Percentiles rank a stretch among this genome's conserved stretches.
Evolutionary conservation across 2,797 vertebrate species (phyloP).

Genomic region (Eospalax fontanierii): DNA sequence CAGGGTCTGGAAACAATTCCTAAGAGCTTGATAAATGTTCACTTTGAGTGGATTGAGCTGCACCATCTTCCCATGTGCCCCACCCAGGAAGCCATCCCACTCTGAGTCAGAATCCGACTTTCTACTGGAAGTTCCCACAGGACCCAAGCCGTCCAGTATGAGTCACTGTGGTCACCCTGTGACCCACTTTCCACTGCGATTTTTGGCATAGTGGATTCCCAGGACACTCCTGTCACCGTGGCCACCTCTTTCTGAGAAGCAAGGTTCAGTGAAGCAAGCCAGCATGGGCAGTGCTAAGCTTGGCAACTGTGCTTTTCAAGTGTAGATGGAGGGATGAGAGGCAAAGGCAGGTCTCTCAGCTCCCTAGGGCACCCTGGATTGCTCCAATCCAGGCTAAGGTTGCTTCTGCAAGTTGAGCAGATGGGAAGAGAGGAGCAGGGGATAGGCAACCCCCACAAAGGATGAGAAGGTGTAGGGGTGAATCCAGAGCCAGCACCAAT

Average conservation of each 20-base stretch:
- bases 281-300: background rate
- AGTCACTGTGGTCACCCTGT: conserved; percentile 76
- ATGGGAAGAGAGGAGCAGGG: background rate
- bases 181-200: conserved; percentile 77
- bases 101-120: conserved; percentile 59
- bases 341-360: background rate
- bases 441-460: fast-evolving
- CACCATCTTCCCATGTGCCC: background rate
- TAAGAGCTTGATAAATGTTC: background rate
- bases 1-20: background rate
- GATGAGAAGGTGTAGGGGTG: fast-evolving
- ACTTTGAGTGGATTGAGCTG: background rate
- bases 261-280: background rate
- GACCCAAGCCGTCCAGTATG: conserved; percentile 53
- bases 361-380: background rate
- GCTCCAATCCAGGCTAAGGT: background rate
- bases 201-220: conserved; percentile 50
- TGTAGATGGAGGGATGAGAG: background rate
- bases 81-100: background rate
- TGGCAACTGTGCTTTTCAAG: too few species aligned
- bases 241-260: background rate
- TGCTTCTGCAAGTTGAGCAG: background rate
- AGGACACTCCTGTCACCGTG: background rate
- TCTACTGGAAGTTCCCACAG: conserved; percentile 51
- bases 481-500: background rate